These are phyloP conservation scores for Neolamprologus falcicula DNA, from an alignment of 2,113 vertebrate species.

Conservation along the genomic window DNA sequence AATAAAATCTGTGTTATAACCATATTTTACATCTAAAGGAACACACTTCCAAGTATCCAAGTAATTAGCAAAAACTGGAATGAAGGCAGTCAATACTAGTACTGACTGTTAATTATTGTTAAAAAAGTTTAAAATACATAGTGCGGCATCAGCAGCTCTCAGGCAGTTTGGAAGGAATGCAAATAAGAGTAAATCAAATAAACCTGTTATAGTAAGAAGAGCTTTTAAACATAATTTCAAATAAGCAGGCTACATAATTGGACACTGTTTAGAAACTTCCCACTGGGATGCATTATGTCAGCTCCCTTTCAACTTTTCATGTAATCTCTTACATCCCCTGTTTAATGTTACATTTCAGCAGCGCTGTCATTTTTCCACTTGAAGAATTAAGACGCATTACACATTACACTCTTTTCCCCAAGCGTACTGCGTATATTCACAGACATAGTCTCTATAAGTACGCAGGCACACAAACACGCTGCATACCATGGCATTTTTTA, in stretches of 20 bases:
- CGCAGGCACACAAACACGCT: neutral
- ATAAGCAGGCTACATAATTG: conserved; percentile 17
- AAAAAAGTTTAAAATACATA: neutral
- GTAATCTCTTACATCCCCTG: neutral
- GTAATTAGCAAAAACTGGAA: neutral
- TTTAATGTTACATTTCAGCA: neutral
- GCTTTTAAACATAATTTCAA: neutral
- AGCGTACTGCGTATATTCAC: neutral
- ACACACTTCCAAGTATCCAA: neutral
- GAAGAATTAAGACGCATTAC: neutral
- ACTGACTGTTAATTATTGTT: neutral
- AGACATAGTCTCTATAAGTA: neutral
- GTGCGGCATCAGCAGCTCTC: neutral
- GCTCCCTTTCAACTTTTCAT: neutral
- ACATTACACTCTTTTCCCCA: neutral
- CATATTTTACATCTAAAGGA: neutral
- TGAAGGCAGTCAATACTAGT: neutral
- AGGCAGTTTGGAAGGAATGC: neutral
- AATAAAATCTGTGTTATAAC: neutral
- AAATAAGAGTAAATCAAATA: neutral
- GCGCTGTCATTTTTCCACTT: neutral
- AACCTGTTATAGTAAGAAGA: neutral
- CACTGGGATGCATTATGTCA: neutral
- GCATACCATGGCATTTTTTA: neutral
- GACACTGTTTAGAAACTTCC: neutral